A percentile compares a stretch with the other conserved stretches of the same genome.
These are phyloP conservation scores for Cepaea nemoralis DNA, from an alignment of 1,140 invertebrate species.

Conservation along the genomic window DNA sequence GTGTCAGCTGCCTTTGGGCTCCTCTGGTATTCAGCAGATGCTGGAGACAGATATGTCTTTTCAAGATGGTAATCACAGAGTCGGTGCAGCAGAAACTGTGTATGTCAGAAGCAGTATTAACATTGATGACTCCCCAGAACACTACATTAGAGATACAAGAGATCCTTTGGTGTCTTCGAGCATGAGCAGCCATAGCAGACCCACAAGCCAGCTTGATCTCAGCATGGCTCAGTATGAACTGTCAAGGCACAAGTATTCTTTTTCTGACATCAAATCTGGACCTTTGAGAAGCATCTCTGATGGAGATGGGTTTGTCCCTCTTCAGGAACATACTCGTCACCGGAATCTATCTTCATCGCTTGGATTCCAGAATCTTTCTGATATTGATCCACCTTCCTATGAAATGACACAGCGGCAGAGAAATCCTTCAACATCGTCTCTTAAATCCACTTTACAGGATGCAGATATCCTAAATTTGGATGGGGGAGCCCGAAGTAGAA, in stretches of 20 bases:
- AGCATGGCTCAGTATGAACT: background rate
- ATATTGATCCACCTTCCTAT: background rate
- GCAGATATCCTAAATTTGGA: background rate
- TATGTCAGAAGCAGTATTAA: background rate
- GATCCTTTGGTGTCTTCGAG: conserved; percentile 8
- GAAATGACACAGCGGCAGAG: conserved; percentile 16
- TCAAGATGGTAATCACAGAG: background rate
- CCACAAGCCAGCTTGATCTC: background rate
- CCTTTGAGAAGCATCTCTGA: background rate
- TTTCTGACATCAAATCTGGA: background rate
- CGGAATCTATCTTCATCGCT: background rate
- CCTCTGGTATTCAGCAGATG: background rate
- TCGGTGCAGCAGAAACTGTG: background rate
- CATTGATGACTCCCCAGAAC: background rate
- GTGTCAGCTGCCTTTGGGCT: background rate
- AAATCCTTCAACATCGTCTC: conserved; percentile 26
- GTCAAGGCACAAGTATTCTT: conserved; percentile 12
- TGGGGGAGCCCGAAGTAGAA: background rate
- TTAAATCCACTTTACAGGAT: conserved; percentile 3
- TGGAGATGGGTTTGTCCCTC: background rate
- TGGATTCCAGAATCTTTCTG: background rate
- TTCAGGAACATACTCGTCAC: background rate
- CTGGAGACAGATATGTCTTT: background rate
- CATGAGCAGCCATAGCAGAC: conserved; percentile 13
- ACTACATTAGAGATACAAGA: background rate